Conservation (phyloP, 2,888 invertebrate genomes). For the Drosophila austrosaltans region DNA sequence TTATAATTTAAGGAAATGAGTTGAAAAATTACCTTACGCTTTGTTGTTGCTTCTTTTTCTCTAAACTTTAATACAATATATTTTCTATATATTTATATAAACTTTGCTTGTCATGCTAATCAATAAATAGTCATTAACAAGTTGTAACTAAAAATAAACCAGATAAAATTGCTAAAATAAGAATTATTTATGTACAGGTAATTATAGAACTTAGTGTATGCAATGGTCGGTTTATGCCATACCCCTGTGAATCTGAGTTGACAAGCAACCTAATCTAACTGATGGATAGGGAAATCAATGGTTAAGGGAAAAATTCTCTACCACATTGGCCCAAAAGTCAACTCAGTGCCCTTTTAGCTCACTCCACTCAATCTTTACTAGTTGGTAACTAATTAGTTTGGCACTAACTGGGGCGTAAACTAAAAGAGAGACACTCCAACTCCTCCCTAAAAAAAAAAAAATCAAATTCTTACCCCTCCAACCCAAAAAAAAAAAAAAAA, state of each 20-base stretch:
- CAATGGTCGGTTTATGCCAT: background rate
- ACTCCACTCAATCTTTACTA: constrained; percentile 6
- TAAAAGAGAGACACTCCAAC: constrained; percentile 34
- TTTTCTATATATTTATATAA: background rate
- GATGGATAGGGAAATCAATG: constrained; percentile 5
- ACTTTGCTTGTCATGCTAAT: background rate
- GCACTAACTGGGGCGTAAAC: constrained; percentile 75
- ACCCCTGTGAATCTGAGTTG: constrained; percentile 44
- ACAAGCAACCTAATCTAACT: constrained; percentile 31
- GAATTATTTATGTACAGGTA: too few relatives aligned
- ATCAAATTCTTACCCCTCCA: constrained; percentile 49
- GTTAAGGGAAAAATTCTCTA: background rate
- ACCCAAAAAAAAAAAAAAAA: constrained; percentile 28
- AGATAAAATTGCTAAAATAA: too few relatives aligned
- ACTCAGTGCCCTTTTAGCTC: background rate
- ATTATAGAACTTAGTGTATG: background rate
- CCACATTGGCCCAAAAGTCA: background rate
- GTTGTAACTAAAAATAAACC: too few relatives aligned
- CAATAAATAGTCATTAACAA: background rate
- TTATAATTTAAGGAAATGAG: background rate
- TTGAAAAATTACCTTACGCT: background rate
- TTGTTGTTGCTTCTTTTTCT: background rate
- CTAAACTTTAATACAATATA: too few relatives aligned
- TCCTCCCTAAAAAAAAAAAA: constrained; percentile 58
- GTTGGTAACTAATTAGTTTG: constrained; percentile 69